phyloP scores from a whole-genome alignment of 2,113 vertebrate genomes.

The Perognathus longimembris region DNA sequence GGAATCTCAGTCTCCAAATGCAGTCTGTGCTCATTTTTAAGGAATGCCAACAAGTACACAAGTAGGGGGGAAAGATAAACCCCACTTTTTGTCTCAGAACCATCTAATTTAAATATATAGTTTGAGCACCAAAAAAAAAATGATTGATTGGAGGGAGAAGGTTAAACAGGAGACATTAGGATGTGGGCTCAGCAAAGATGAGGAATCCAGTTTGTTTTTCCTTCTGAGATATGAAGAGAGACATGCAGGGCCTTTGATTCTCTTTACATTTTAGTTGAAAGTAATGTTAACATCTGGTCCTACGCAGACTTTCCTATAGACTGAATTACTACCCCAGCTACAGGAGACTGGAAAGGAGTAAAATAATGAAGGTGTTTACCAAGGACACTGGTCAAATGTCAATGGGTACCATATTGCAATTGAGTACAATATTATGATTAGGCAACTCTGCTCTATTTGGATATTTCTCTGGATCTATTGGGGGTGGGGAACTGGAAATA shows the following conservation, averaged over 20 bases:
- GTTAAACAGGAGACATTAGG: not conserved
- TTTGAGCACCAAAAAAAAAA: not conserved
- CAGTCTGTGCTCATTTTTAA: not conserved
- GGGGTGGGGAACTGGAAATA: not conserved
- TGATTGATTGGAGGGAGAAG: not conserved
- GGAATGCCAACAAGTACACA: not conserved
- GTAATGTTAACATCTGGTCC: not conserved
- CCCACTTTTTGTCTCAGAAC: not conserved
- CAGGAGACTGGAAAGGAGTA: not conserved
- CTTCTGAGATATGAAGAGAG: not conserved
- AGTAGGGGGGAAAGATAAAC: not conserved
- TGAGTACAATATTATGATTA: not conserved
- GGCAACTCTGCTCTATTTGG: not conserved
- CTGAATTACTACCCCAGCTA: not conserved
- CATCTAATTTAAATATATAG: not conserved
- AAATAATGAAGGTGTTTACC: slow-evolving; percentile 14
- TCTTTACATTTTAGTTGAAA: not conserved
- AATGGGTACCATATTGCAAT: not conserved
- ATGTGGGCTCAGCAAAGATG: not conserved
- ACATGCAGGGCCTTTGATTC: not conserved
- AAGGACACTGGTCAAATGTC: not conserved
- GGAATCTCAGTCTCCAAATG: not conserved
- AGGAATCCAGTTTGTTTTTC: not conserved
- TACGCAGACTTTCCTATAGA: not conserved
- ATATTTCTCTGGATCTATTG: not conserved